Base-by-base conservation (phyloP, 2,888 invertebrate genomes). In the Rhogogaster chlorosoma region DNA sequence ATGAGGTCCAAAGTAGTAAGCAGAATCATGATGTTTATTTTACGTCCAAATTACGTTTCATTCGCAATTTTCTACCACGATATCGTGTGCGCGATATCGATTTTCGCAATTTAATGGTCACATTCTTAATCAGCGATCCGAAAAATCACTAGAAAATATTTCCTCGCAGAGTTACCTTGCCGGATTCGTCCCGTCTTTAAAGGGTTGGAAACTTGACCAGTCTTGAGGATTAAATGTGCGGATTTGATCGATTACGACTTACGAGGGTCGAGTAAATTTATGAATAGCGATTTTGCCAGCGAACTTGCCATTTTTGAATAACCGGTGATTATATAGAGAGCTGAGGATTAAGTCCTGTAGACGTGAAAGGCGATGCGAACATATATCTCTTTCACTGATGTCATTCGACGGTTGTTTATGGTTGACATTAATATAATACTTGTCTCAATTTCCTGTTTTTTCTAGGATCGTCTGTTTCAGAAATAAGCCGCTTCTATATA, bases 381-480 rank as follows among this genome's bases (percentile, higher is more conserved):
- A 32, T 67, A 32, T 67, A 67, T 67, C 67, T 67, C 32, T 67
- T 67, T 67, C 67, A 67, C 67, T 12, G 67, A 67, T 67, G 67
- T 67, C 67, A 32, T 67, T 67, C 26, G 32, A 32, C 29, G 67
- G 29, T 67, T 67, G 67, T 32, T 67, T 67, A 67, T 32, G 67
- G 67, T 32, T 26, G 32, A 32, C 32, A 32, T 32, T 29, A 67
- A 32, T 67, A 67, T 67, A 67, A 67, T 67, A 15, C 67, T 32
- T 67, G 67, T 32, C 67, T 67, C 32, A 15, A 67, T 67, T 32
- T 67, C 32, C 67, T 18, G 29, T 29, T 29, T 67, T 26, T 67
- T 67, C 67, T 32, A 18, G 32, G 26, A 67, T 67, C 67, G 29
- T 29, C 32, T 32, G 67, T 67, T 67, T 32, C 29, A 67, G 67